Evolutionary conservation across 2,113 vertebrate genomes (phyloP), one percentile per base, ranked within the genome.

Genomic region (Gallinago paraguaiae): DNA sequence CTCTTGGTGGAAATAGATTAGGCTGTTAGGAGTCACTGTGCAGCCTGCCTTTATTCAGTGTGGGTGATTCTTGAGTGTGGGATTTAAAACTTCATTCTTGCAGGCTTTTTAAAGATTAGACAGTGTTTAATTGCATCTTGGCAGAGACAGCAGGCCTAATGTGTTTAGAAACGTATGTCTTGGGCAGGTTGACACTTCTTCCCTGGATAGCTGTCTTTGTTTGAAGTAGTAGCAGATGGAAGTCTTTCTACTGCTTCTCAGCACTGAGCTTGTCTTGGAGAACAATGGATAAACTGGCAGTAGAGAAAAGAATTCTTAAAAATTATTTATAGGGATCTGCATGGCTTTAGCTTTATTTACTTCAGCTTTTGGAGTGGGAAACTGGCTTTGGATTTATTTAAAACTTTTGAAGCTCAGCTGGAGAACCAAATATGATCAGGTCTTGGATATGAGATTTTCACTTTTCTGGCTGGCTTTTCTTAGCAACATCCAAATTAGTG

Each of bases 391-490:
- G 30, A 41, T 85, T 97, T 93, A 60, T 67, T 85, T 87, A 82
- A 87, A 89, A 50, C 37, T 82, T 90, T 31, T 95, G 82, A 95
- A 92, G 56, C 64, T 79, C 63, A 9, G 14, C 63, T 89, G 63
- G 78, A 94, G 35, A 92, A 70, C 74, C 61, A 91, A 95, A 90
- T 94, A 68, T n/a, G 60, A 94, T 74, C 70, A 43, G 11, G 25
- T 82, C 35, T 82, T 78, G 5, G 10, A 86, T 88, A 64, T 1
- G 5, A 90, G 69, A 64, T 71, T 75, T 87, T 39, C 5, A 51
- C 24, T 88, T 69, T 70, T 70, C 56, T 88, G 80, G 37, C 74
- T 76, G 64, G 23, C 53, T 93, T 95, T 86, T 88, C 80, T 61
- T 92, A 90, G 41, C 35, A 70, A 39, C 67, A 48, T 82, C 64